phyloP scores from a whole-genome alignment of 1,140 invertebrate species.

The Pachyrhynchus sulphureomaculatus region DNA sequence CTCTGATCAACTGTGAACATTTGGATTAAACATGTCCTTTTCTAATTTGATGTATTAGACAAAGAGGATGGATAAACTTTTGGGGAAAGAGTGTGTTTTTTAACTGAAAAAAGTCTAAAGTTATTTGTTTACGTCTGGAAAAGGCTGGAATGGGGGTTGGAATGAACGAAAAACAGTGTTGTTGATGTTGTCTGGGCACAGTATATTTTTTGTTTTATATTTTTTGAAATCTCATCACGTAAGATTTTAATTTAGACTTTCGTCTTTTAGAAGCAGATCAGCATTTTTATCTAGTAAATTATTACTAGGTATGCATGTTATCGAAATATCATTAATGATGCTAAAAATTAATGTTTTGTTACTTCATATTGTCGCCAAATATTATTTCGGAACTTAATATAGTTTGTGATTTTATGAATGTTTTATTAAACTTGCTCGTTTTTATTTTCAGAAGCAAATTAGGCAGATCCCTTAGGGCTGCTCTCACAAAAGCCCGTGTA shows the following conservation, averaged over 20 bases:
- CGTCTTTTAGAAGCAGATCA: too few species aligned
- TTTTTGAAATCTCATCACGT: neutral
- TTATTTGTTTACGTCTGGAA: neutral
- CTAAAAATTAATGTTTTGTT: neutral
- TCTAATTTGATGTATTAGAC: neutral
- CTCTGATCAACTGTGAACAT: neutral
- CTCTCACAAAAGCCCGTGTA: conserved; percentile 58
- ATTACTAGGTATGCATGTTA: too few species aligned
- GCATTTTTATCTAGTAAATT: too few species aligned
- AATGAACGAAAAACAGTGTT: too few species aligned
- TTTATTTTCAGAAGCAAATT: conserved; percentile 47
- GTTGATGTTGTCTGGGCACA: neutral
- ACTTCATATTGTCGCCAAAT: neutral
- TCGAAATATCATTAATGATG: too few species aligned
- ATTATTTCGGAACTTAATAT: too few species aligned
- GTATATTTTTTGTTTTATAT: neutral
- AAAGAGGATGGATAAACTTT: neutral
- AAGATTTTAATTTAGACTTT: too few species aligned
- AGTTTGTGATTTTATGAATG: too few species aligned
- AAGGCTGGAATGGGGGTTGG: neutral
- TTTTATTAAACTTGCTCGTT: conserved; percentile 1
- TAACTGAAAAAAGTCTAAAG: too few species aligned
- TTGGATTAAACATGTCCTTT: neutral
- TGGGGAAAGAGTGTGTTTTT: neutral
- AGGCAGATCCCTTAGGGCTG: conserved; percentile 57